Evolutionary conservation across 2,888 invertebrate genomes (phyloP), one percentile per base, ranked within the genome.

Genomic region (Andricus quercusramuli): DNA sequence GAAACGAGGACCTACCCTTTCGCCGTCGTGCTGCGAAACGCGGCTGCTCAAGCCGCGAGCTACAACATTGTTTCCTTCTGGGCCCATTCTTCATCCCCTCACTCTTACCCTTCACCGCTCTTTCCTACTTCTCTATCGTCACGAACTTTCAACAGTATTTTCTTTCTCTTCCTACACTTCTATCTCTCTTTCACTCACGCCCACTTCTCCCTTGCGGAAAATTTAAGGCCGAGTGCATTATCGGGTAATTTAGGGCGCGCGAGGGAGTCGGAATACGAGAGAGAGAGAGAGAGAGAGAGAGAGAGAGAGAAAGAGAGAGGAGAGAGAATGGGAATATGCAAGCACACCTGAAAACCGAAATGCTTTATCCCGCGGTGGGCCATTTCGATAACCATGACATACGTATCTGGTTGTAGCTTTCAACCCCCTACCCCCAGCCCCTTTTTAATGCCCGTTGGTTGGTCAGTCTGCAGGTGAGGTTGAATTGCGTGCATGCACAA

Each of bases 171-270:
- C 29, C n/a, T n/a, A 51, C 3, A 32, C 47, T 47, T 47, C 29
- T 29, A 29, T 65, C 17, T 47, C 68, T 44, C 68, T 68, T 25
- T 44, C 47, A 51, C 70, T 20, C 74, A 32, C 78, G 80, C 77
- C 79, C 80, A 77, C 79, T 67, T 79, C 66, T 81, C 80, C 80
- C 83, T 78, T 66, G 82, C 83, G 83, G 85, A 85, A 87, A 88
- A 89, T 89, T 88, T 87, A 88, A 88, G 85, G 83, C 84, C 85
- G 83, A 85, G 84, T 87, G 88, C 88, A 87, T 89, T 89, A 89
- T 88, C 88, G 85, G 85, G 88, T 89, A 86, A 89, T 88, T 88
- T 88, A 86, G 83, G 83, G 83, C 82, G 83, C 82, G 83, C 83
- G 82, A 74, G 74, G 74, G 74, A 74, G 32, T 56, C 29, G 32